phyloP scores from a whole-genome alignment of 2,888 invertebrate species.

The Drosophila peninsularis region DNA sequence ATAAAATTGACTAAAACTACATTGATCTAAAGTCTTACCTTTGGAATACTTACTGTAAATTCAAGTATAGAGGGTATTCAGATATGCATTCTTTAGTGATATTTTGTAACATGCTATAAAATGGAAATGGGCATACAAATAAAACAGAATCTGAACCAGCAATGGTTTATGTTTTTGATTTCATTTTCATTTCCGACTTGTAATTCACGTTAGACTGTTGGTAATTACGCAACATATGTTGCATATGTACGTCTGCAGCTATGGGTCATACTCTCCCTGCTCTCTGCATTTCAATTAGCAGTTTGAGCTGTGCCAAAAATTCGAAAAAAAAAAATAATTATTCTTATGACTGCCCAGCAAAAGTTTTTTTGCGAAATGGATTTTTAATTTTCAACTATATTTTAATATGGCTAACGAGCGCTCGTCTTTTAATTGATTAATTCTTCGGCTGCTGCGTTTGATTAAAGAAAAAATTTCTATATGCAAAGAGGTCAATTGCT shows the following conservation, averaged over 20 bases:
- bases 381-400: slow-evolving; percentile 78
- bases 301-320: slow-evolving; percentile 17
- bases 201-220: slow-evolving; percentile 45
- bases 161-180: slow-evolving; percentile 68
- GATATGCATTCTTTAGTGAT: slow-evolving; percentile 10
- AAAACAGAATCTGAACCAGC: slow-evolving; percentile 1
- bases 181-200: slow-evolving; percentile 33
- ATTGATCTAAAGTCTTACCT: too few relatives aligned
- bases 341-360: slow-evolving; percentile 38
- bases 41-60: too few relatives aligned
- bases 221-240: slow-evolving; percentile 73
- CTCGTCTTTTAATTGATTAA: slow-evolving; percentile 74
- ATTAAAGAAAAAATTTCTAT: slow-evolving; percentile 73
- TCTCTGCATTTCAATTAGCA: slow-evolving; percentile 48
- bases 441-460: slow-evolving; percentile 71
- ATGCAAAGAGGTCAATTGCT: slow-evolving; percentile 78
- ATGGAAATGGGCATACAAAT: neutral
- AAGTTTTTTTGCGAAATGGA: slow-evolving; percentile 60
- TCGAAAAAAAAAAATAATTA: slow-evolving; percentile 3
- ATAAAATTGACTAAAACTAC: too few relatives aligned
- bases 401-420: slow-evolving; percentile 76
- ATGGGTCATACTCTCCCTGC: slow-evolving; percentile 14
- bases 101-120: slow-evolving; percentile 48
- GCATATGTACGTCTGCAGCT: slow-evolving; percentile 28
- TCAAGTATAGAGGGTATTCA: neutral